Conservation (phyloP, 1,140 invertebrate genomes). For the Charaxes varanes region DNA sequence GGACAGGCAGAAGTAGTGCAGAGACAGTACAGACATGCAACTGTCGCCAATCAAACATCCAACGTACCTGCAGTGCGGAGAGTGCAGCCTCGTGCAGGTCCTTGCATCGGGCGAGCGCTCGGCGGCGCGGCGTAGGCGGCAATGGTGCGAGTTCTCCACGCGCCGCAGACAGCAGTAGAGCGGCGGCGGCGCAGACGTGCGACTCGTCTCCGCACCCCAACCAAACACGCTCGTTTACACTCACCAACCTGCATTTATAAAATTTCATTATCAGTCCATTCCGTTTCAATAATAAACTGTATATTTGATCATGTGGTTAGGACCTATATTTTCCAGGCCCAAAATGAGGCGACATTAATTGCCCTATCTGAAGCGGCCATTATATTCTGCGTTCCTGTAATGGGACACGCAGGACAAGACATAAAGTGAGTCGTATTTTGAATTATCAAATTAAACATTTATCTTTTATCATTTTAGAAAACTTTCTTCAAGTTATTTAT, state of each 20-base stretch:
- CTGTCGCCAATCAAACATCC: too few species aligned
- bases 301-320: neutral
- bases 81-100: conserved; percentile 60
- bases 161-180: conserved; percentile 78
- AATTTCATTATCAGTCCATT: neutral
- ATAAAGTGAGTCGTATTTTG: too few species aligned
- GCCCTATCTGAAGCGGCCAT: too few species aligned
- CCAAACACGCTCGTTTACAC: conserved; percentile 85
- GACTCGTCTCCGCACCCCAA: conserved; percentile 85
- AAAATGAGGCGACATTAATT: too few species aligned
- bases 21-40: too few species aligned
- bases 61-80: conserved; percentile 47
- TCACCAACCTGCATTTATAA: conserved; percentile 75
- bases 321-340: too few species aligned
- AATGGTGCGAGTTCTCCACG: conserved; percentile 69
- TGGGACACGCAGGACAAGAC: too few species aligned
- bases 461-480: too few species aligned
- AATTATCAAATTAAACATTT: too few species aligned
- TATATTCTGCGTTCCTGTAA: too few species aligned
- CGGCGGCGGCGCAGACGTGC: conserved; percentile 82
- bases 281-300: neutral
- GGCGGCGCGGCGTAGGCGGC: conserved; percentile 71
- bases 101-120: conserved; percentile 64
- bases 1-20: too few species aligned
- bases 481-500: too few species aligned